Percentiles rank a stretch among this genome's conserved stretches.
Evolutionary conservation across 2,888 invertebrate species (phyloP).

Genomic region (Diarsia mendica): DNA sequence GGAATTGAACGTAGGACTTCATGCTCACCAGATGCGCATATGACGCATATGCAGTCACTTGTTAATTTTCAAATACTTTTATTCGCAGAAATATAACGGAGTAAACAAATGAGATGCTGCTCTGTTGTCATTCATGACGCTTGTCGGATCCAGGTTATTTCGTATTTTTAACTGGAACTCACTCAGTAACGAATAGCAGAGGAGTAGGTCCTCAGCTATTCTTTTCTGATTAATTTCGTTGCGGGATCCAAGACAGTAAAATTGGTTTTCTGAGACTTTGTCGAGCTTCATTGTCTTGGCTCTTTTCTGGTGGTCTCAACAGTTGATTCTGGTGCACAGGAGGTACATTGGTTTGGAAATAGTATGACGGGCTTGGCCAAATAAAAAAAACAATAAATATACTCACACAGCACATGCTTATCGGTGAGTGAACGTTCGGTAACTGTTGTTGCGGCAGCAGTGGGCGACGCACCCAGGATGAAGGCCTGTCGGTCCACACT

Average conservation of each 20-base stretch:
- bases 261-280: too few species aligned
- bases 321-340: too few species aligned
- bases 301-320: too few species aligned
- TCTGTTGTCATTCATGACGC: background rate
- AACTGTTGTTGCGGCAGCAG: conserved; percentile 96
- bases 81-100: background rate
- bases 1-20: too few species aligned
- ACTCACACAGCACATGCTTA: conserved; percentile 89
- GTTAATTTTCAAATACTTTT: background rate
- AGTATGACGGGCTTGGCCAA: too few species aligned
- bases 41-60: background rate
- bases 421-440: conserved; percentile 98
- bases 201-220: too few species aligned
- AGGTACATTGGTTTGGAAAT: too few species aligned
- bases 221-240: too few species aligned
- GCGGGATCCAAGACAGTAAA: too few species aligned
- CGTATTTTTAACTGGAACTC: background rate
- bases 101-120: background rate
- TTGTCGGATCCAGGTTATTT: background rate
- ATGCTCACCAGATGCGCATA: too few species aligned
- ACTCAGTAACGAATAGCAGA: too few species aligned
- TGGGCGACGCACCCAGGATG: conserved; percentile 95
- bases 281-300: too few species aligned
- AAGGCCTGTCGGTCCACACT: conserved; percentile 95
- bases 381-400: conserved; percentile 56